Base-by-base conservation (phyloP, 2,888 invertebrate genomes). In the Aricia artaxerxes region DNA sequence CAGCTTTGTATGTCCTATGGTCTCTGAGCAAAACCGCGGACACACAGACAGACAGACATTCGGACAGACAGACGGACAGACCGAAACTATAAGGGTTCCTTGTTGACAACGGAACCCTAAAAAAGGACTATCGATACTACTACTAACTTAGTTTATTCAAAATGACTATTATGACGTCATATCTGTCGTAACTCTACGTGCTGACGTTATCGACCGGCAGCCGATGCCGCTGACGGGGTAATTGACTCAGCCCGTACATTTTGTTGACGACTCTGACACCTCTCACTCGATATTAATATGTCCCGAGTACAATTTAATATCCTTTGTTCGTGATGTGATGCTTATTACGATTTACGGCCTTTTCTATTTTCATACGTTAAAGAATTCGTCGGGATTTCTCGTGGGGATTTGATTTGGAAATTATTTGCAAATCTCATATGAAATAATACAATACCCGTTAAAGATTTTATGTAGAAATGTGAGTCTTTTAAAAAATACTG, bases 191-290 rank as follows among this genome's bases (percentile, higher is more conserved):
- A 49, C 44, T n/a, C 73, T 24, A 5, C 75, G 4, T 49, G 75
- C 86, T 86, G 31, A 64, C 77, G 24, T 40, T 85, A 89, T 89
- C 89, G 88, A 89, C 89, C 87, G 86, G 81, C 78, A 73, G 79
- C 79, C 72, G 82, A 82, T 85, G 84, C 90, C 89, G 89, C 89
- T 89, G 91, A 90, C 89, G 87, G 82, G 84, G 83, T 84, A 83
- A 86, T 82, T 82, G 85, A 81, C 81, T 81, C 81, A 81, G 80
- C 79, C 81, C 78, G 80, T 79, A 79, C 79, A 79, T 82, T 79
- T 80, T 64, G 81, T 78, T 80, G 79, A 80, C 82, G 78, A 79
- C 78, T 81, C 78, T 81, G 80, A 82, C 81, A 80, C 78, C 53
- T 78, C 73, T 53, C 78, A 38, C 72, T 79, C 35, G 73, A 78